Base-by-base conservation (phyloP, 2,797 vertebrate species). In the Myripristis murdjan region DNA sequence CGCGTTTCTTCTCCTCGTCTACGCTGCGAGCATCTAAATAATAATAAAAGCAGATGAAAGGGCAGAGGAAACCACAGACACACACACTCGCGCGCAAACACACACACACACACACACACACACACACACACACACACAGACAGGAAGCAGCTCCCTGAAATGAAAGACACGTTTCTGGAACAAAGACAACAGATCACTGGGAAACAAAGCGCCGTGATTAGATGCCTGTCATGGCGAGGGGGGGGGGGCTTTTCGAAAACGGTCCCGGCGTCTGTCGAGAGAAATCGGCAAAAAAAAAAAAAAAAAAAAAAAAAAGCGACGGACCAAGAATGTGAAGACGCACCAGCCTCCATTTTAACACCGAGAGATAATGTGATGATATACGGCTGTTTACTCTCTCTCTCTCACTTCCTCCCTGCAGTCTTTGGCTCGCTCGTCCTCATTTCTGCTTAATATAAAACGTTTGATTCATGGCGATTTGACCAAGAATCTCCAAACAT, bases 41-140 rank as follows among this genome's bases (percentile, higher is more conserved):
- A 77, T 77, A 73, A 87, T 84, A 81, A 75, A 74, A 87, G 63
- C 14, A 72, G 58, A 77, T 79, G 56, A 81, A 86, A 82, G 73
- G 54, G 16, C 37, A 28, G 41, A 52, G 23, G 53, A 66, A 84
- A 79, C 52, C 73, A 63, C 59, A 70, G 2, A 46, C 22, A 39
- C 41, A 22, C 28, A 31, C 28, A 31, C 28, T 8, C 56, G 23
- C 35, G 57, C 33, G 57, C 55, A 24, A 18, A 58, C 23, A 24
- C 56, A n/a, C n/a, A 22, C 22, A 48, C 44, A 57, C 41, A 67
- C 24, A 51, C 55, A 65, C 26, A 46, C 35, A 63, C n/a, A 23
- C 22, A 54, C 44, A 54, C 41, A 57, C 39, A 52, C 66, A 23
- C 73, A 73, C n/a, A 64, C 53, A 54, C 7, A 75, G 56, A 66